Base-by-base conservation (phyloP, 2,888 invertebrate species). In the Campoletis raptor region DNA sequence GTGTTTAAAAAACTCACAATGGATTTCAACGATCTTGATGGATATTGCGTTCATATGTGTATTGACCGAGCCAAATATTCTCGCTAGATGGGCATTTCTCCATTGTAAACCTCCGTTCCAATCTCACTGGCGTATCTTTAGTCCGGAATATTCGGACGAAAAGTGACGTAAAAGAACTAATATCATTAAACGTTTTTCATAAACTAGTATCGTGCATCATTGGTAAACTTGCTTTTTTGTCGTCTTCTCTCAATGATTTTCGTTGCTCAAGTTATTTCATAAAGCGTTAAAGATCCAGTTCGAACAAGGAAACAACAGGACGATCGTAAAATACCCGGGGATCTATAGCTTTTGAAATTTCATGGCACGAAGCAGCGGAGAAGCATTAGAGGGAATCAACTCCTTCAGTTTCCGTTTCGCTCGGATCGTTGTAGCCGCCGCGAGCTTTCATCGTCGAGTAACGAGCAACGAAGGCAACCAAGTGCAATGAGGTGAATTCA, bases 31-130 rank as follows among this genome's bases (percentile, higher is more conserved):
- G 81, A 81, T 66, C 37, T 36, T n/a, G 81, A 42, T n/a, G 52
- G 67, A 82, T 82, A 76, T 78, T 73, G 89, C 88, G 89, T 89
- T 89, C 89, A 90, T 90, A 86, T n/a, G n/a, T n/a, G n/a, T 89
- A 89, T 90, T 89, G 88, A 88, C 85, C 89, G 90, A 90, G 89
- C 90, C 85, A 89, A 87, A 90, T 90, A 48, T 77, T 54, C 78
- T 48, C 24, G 18, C 78, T 24, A 67, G 64, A 83, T 85, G 79
- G 83, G 61, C 81, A 85, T 86, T 74, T 81, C 87, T 85, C n/a
- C 83, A 87, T 88, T 84, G 87, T 89, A 85, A 81, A 80, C 61
- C 81, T 67, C 72, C 21, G 8, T 18, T 61, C 40, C 78, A 69
- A 78, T 77, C 64, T 52, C 77, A 64, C 36, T 15, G 24, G 24